phyloP scores from a whole-genome alignment of 2,888 invertebrate species.

The Nephrocerus scutellatus region DNA sequence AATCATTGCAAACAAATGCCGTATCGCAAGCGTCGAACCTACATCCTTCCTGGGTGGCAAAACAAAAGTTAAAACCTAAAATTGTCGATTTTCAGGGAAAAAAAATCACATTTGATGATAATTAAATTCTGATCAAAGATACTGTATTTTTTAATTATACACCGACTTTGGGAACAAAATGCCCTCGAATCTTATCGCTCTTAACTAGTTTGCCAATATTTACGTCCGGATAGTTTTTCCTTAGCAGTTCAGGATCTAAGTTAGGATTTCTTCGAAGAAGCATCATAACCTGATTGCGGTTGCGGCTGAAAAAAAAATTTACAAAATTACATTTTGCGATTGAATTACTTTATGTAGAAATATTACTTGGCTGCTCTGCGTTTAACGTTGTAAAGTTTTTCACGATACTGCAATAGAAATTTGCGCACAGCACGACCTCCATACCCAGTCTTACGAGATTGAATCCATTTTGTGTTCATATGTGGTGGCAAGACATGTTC shows the following conservation, averaged over 20 bases:
- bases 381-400: constrained; percentile 56
- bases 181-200: constrained; percentile 56
- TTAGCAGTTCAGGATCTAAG: constrained; percentile 62
- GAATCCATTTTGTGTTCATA: constrained; percentile 60
- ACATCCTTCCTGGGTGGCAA: constrained; percentile 45
- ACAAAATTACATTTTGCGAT: not conserved
- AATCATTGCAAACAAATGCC: not conserved
- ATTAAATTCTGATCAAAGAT: constrained; percentile 14
- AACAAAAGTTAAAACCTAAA: constrained; percentile 35
- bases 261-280: constrained; percentile 70
- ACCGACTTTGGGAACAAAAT: constrained; percentile 50
- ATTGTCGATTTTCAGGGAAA: constrained; percentile 37
- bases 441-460: constrained; percentile 53
- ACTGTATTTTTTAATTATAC: constrained; percentile 21
- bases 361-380: constrained; percentile 54
- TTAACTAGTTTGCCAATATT: constrained; percentile 61
- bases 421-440: constrained; percentile 57
- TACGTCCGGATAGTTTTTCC: constrained; percentile 67
- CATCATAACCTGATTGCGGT: constrained; percentile 61
- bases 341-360: constrained; percentile 21
- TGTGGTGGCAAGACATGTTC: constrained; percentile 62
- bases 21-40: constrained; percentile 15
- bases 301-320: constrained; percentile 47
- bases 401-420: constrained; percentile 57
- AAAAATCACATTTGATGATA: constrained; percentile 39